Evolutionary conservation across 2,113 vertebrate species (phyloP), one percentile per base, ranked within the genome.

Genomic region (Nestor notabilis): DNA sequence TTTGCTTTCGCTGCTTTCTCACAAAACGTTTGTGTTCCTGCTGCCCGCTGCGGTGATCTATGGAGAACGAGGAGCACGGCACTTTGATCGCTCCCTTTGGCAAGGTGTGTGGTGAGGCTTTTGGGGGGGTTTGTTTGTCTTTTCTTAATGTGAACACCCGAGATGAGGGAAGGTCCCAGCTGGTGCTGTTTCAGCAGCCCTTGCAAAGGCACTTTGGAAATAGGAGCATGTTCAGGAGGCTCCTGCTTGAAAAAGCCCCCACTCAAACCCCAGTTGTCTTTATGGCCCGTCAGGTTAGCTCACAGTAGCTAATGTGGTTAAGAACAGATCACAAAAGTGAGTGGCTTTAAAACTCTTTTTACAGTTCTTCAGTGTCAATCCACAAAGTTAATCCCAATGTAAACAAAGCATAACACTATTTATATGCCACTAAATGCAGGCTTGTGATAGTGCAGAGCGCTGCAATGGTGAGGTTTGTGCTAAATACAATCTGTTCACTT

Each of bases 331-430:
- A 97, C 71, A 17, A 35, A 95, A 96, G 85, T 31, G 31, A 91
- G 80, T 92, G 95, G 87, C 17, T 97, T 96, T 90, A 92, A 96
- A 97, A 97, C 85, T 83, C 87, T 33, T 93, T 96, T 97, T 75
- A 92, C 86, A 93, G 90, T 97, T 97, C 95, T 91, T 96, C 65
- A 95, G 96, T 52, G 82, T 97, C 97, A 77, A 96, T 91, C 96
- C 91, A 93, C 96, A 93, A 92, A 75, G 90, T 97, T 97, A 97
- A 98, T 97, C 96, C 97, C 39, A 97, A 92, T 39, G 95, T 96
- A 97, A 98, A 97, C 85, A 97, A 75, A 72, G 96, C 96, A 80
- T 94, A 97, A 91, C 95, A 80, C 86, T 44, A 60, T 96, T 93
- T 94, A 86, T 65, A 35, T 80, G 96, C 89, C 96, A 82, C 94